A percentile compares a stretch with the other conserved stretches of the same genome.
phyloP scores from a whole-genome alignment of 2,113 vertebrate species.

The Cygnus atratus region DNA sequence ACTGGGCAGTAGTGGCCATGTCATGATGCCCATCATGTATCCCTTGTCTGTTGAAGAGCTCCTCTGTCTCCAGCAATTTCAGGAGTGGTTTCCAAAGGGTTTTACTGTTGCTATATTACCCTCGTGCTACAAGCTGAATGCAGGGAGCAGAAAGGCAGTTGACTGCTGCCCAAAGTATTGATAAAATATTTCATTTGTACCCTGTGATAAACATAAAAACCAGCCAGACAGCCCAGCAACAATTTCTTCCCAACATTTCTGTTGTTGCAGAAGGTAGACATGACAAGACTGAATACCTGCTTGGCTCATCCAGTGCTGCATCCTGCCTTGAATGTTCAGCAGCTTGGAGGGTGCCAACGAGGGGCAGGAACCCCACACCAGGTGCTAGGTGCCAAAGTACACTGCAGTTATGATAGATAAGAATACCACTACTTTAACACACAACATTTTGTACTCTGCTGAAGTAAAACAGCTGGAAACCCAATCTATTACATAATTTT shows the following conservation, averaged over 20 bases:
- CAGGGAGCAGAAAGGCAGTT: not conserved
- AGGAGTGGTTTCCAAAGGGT: not conserved
- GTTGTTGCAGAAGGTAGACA: not conserved
- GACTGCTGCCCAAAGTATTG: not conserved
- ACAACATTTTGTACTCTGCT: not conserved
- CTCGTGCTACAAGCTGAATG: not conserved
- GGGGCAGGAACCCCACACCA: not conserved
- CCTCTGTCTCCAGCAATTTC: not conserved
- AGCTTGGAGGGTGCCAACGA: not conserved
- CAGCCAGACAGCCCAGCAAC: not conserved
- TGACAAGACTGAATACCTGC: not conserved
- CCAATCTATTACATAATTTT: not conserved
- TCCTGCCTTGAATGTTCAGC: not conserved
- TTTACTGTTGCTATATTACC: not conserved
- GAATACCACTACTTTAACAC: not conserved
- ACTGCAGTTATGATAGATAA: not conserved
- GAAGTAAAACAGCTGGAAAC: conserved; percentile 3
- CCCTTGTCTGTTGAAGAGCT: not conserved
- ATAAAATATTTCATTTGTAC: not conserved
- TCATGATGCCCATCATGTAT: not conserved
- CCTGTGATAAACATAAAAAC: not conserved
- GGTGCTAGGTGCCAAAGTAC: not conserved
- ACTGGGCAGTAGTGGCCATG: not conserved
- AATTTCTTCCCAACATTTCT: not conserved
- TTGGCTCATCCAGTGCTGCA: accelerated